Evolutionary conservation across 2,888 invertebrate genomes (phyloP).

Genomic region (Poecilus cupreus): DNA sequence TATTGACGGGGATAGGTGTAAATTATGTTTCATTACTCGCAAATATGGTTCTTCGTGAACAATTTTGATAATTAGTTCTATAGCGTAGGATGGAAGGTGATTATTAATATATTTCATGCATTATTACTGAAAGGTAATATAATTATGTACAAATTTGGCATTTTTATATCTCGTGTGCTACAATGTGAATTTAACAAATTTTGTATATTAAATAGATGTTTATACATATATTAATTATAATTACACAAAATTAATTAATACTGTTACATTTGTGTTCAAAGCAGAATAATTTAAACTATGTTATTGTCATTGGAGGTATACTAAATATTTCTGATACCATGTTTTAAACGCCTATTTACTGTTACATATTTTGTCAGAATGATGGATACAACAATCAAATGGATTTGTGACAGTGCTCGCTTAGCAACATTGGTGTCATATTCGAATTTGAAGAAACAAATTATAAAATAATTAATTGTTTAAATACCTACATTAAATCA

Average conservation of each 20-base stretch:
- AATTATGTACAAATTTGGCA: no score
- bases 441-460: no score
- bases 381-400: no score
- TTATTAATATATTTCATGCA: not conserved
- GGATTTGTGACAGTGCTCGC: no score
- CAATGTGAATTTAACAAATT: not conserved
- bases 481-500: no score
- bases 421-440: no score
- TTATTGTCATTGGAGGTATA: no score
- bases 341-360: not conserved
- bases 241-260: not conserved
- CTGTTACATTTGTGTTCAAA: not conserved
- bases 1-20: not conserved
- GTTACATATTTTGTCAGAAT: no score
- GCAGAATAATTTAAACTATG: not conserved
- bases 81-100: not conserved
- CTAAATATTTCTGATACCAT: not conserved
- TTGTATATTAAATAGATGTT: not conserved
- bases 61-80: not conserved
- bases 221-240: conserved; percentile 8
- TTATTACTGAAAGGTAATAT: not conserved
- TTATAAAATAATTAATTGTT: no score
- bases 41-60: not conserved
- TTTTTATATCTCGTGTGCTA: no score
- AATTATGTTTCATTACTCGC: not conserved